phyloP scores from a whole-genome alignment of 2,113 vertebrate species.

The Paedocypris sp. region DNA sequence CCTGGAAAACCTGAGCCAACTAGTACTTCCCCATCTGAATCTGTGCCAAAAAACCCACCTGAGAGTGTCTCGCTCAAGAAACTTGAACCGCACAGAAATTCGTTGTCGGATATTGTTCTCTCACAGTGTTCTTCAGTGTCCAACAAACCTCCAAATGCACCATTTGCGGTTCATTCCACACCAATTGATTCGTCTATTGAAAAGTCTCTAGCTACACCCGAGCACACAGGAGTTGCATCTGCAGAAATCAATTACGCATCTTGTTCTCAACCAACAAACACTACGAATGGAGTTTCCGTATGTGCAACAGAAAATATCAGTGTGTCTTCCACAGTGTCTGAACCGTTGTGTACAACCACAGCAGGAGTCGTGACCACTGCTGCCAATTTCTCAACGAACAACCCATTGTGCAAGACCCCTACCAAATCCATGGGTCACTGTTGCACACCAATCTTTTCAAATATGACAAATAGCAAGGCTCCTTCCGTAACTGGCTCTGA shows the following conservation, averaged over 20 bases:
- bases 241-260: neutral
- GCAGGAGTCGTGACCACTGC: neutral
- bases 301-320: neutral
- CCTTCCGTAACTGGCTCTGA: neutral
- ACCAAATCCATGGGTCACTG: neutral
- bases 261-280: neutral
- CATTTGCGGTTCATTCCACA: neutral
- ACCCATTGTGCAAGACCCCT: neutral
- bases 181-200: neutral
- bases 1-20: conserved; percentile 53
- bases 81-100: neutral
- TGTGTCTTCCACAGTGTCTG: neutral
- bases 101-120: neutral
- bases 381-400: neutral
- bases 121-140: neutral
- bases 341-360: neutral
- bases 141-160: neutral
- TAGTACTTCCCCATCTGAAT: conserved; percentile 32
- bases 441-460: conserved; percentile 1
- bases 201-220: neutral
- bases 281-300: neutral
- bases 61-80: neutral
- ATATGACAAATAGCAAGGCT: neutral
- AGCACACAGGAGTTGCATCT: neutral
- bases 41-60: neutral